Percentiles rank a stretch among this genome's conserved stretches.
These are phyloP conservation scores for Phaethornis superciliosus DNA, from an alignment of 2,113 vertebrate species.

Conservation along the genomic window DNA sequence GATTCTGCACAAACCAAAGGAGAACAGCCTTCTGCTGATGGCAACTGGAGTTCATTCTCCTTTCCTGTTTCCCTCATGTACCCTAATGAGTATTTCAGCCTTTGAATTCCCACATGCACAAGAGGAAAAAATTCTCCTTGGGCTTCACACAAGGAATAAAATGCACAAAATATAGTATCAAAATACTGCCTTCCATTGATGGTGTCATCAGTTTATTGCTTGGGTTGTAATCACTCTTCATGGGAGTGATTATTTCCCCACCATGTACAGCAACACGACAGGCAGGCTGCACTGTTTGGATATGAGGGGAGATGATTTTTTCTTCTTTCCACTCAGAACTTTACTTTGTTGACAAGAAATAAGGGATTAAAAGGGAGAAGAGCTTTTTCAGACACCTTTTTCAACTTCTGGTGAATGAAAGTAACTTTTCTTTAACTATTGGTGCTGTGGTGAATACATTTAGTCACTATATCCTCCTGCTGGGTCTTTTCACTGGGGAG, in stretches of 20 bases:
- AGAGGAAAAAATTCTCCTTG: not conserved
- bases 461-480: constrained; percentile 49
- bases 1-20: not conserved
- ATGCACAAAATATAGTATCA: not conserved
- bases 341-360: constrained; percentile 63
- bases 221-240: not conserved
- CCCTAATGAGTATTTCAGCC: not conserved
- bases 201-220: constrained; percentile 4
- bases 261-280: not conserved
- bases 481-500: constrained; percentile 52
- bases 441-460: constrained; percentile 35
- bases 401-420: constrained; percentile 46
- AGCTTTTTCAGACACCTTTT: constrained; percentile 12
- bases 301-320: not conserved
- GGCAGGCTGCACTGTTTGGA: not conserved
- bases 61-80: not conserved
- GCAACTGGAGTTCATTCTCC: not conserved
- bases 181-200: not conserved
- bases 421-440: constrained; percentile 63
- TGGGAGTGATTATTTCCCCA: not conserved
- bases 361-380: constrained; percentile 47
- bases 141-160: constrained; percentile 9
- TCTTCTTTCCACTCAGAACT: constrained; percentile 34
- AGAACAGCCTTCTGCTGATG: not conserved
- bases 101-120: not conserved